These are phyloP conservation scores for Anthopleura sola DNA, from an alignment of 64 coral and sea anemone species.

Conservation along the genomic window DNA sequence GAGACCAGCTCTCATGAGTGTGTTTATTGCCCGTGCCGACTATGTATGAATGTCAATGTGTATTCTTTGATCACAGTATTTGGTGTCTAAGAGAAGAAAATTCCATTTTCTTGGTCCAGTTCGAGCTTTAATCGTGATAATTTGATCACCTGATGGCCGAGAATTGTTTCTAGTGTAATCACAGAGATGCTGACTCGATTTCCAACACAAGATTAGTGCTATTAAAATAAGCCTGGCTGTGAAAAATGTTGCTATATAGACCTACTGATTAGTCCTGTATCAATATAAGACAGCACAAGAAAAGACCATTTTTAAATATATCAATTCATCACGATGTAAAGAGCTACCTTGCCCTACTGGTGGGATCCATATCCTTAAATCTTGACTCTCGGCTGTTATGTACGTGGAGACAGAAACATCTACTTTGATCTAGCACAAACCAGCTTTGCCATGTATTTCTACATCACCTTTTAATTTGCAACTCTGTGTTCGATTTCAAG, in stretches of 20 bases:
- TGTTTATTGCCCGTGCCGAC: conserved; percentile 3
- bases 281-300: background rate
- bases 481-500: background rate
- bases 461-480: background rate
- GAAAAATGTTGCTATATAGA: background rate
- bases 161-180: background rate
- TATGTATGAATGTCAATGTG: background rate
- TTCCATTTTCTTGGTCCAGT: background rate
- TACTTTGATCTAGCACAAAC: background rate
- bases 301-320: background rate
- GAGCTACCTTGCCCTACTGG: background rate
- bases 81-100: background rate
- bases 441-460: background rate
- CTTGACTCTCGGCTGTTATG: background rate
- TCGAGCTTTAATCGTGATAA: background rate
- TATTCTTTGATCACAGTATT: background rate
- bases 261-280: background rate
- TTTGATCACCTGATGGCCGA: background rate
- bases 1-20: background rate
- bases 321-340: background rate
- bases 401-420: background rate
- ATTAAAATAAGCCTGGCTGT: background rate
- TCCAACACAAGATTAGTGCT: background rate
- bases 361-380: background rate
- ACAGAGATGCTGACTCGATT: background rate